Evolutionary conservation across 1,140 invertebrate species (phyloP).

Genomic region (Drosophila serrata): DNA sequence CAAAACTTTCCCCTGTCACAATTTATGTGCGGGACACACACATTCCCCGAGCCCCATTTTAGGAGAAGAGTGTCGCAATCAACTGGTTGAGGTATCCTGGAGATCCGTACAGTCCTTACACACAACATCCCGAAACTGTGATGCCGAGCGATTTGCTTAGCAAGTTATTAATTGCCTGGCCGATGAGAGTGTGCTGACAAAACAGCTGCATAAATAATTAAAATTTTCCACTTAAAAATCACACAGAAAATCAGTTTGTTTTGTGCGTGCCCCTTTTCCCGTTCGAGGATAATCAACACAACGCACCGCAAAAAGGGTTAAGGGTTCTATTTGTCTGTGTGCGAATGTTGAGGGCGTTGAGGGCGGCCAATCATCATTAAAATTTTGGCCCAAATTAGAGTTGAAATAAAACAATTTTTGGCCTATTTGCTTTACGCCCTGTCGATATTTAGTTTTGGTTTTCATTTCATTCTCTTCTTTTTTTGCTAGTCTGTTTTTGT

Average conservation of each 20-base stretch:
- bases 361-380: conserved; percentile 71
- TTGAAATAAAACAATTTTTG: conserved; percentile 75
- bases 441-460: conserved; percentile 63
- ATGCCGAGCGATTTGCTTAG: conserved; percentile 47
- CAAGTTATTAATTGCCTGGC: conserved; percentile 69
- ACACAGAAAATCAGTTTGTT: conserved; percentile 69
- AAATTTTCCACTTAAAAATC: conserved; percentile 69
- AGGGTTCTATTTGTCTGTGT: conserved; percentile 34
- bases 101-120: conserved; percentile 1
- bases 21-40: conserved; percentile 48
- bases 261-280: conserved; percentile 30
- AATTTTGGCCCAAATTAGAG: conserved; percentile 72
- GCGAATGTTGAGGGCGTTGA: background rate
- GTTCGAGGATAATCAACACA: conserved; percentile 52
- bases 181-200: conserved; percentile 36
- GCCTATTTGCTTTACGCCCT: conserved; percentile 59
- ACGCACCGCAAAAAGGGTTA: conserved; percentile 46
- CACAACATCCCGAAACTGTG: background rate
- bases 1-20: conserved; percentile 70
- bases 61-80: conserved; percentile 59
- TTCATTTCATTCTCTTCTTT: conserved; percentile 27
- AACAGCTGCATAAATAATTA: conserved; percentile 80
- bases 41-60: conserved; percentile 14
- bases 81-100: conserved; percentile 60
- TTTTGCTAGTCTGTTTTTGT: conserved; percentile 20